A percentile compares a stretch with the other conserved stretches of the same genome.
phyloP scores from a whole-genome alignment of 2,113 vertebrate species.

The Solenodon paradoxus region DNA sequence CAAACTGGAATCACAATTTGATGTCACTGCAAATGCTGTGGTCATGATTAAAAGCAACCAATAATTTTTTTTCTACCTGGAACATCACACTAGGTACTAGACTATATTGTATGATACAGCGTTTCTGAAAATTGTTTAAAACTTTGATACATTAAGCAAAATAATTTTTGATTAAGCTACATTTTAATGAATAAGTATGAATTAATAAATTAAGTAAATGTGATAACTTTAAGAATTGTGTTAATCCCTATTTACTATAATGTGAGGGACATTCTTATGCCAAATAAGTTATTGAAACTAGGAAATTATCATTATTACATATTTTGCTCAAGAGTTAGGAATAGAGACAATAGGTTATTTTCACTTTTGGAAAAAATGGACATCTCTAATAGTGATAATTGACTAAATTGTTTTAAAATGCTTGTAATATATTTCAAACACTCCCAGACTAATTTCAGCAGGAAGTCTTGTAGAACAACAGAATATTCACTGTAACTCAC shows the following conservation, averaged over 20 bases:
- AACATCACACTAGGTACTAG: not conserved
- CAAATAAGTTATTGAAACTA: not conserved
- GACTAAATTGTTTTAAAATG: constrained; percentile 29
- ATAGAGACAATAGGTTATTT: not conserved
- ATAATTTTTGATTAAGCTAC: not conserved
- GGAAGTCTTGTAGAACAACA: constrained; percentile 16
- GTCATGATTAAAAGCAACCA: not conserved
- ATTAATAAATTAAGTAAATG: not conserved
- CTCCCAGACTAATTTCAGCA: not conserved
- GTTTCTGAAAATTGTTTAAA: not conserved
- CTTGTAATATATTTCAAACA: not conserved
- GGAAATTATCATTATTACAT: not conserved
- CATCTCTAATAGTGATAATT: constrained; percentile 18
- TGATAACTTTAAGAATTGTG: not conserved
- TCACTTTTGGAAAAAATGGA: not conserved
- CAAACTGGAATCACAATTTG: not conserved
- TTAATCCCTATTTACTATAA: not conserved
- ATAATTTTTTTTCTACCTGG: not conserved
- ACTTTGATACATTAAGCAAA: not conserved
- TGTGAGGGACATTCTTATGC: not conserved
- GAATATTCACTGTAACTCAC: not conserved
- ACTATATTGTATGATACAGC: not conserved
- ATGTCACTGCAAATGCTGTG: not conserved
- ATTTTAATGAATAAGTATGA: not conserved
- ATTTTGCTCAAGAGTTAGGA: not conserved